Percentiles rank a stretch among this genome's conserved stretches.
phyloP scores from a whole-genome alignment of 2,113 vertebrate species.

The Mobula hypostoma region DNA sequence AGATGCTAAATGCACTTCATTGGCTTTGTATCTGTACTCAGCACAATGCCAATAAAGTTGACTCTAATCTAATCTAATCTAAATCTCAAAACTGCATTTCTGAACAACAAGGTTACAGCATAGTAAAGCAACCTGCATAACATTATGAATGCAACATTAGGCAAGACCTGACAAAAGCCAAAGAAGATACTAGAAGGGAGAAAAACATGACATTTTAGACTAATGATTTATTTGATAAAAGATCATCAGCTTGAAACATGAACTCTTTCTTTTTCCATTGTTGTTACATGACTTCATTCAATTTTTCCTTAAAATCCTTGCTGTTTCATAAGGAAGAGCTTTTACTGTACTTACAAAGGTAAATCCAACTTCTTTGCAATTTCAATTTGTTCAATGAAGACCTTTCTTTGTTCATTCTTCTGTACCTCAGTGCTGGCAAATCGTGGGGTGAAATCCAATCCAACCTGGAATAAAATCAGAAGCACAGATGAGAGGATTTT shows the following conservation, averaged over 20 bases:
- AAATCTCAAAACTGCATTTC: neutral
- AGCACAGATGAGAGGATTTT: neutral
- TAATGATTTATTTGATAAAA: no score
- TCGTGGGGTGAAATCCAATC: conserved; percentile 89
- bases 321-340: neutral
- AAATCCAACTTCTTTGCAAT: conserved; percentile 79
- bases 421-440: conserved; percentile 65
- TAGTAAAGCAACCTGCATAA: no score
- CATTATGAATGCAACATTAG: no score
- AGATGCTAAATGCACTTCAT: no score
- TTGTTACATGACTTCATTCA: no score
- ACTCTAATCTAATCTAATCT: neutral
- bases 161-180: no score
- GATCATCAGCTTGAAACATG: no score
- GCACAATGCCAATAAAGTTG: no score
- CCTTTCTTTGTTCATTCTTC: conserved; percentile 81
- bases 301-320: neutral
- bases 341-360: conserved; percentile 65
- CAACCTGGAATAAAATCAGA: conserved; percentile 63
- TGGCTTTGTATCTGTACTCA: no score
- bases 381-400: conserved; percentile 77
- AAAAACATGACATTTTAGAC: no score
- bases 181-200: no score
- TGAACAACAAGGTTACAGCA: neutral
- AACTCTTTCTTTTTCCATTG: no score